Base-by-base conservation (phyloP, 2,888 invertebrate genomes). In the Netelia inedita region DNA sequence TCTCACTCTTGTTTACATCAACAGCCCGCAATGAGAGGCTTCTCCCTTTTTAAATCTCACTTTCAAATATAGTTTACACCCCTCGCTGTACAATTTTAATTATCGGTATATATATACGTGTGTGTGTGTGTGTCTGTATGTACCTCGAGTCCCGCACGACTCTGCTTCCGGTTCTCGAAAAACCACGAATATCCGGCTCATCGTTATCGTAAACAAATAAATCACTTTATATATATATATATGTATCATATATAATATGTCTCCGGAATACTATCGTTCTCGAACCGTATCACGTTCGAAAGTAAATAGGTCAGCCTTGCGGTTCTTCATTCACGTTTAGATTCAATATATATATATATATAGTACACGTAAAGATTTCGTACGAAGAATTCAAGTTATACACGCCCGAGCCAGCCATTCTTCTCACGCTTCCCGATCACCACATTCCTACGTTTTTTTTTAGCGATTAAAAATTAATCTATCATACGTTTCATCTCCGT, bases 291-390 rank as follows among this genome's bases (percentile, higher is more conserved):
- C 86, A 79, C 75, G 82, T 83, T 88, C 86, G 87, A 87, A 79
- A 87, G 85, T 87, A 85, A 87, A 78, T 82, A 91, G 89, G 87
- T 91, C 91, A 91, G 90, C 90, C 91, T 91, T 91, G 85, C 89
- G 85, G 71, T 86, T 85, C 82, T 83, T 79, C 80, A 79, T 80
- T 73, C 84, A 74, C 79, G 82, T 84, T 85, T 83, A 76, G 79
- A 74, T 66, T 75, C 72, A 75, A 68, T 82, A 35, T 69, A 41
- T 9, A 46, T 46, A 46, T 46, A 46, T 69, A 74, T 61, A 82
- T 84, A 69, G 71, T 79, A 87, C 79, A 83, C 63, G 78, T 81
- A 21, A 79, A 85, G 65, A 66, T 76, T 85, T 78, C 73, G 68
- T 84, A 81, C 79, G 85, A 85, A 85, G 85, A 82, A 82, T 66